Conservation (phyloP, 2,888 invertebrate species). For the Zaprionus obscuricornis region DNA sequence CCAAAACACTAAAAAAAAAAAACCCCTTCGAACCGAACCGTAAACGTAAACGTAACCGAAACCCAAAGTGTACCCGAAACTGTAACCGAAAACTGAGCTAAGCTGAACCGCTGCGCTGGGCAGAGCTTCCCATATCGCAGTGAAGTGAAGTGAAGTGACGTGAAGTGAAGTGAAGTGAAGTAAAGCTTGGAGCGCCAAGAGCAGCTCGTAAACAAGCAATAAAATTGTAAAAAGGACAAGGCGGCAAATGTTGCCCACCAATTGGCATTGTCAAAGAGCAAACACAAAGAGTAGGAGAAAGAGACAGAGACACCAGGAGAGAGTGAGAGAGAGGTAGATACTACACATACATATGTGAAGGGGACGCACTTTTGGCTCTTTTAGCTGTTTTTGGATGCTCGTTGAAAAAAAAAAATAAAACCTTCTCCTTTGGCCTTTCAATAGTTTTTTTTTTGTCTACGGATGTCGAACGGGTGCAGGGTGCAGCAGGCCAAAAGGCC, state of each 20-base stretch:
- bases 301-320: conserved; percentile 6
- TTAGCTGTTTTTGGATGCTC: too few species aligned
- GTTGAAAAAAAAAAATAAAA: too few species aligned
- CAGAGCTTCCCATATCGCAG: not conserved
- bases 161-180: conserved; percentile 32
- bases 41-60: not conserved
- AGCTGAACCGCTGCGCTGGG: not conserved
- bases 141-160: conserved; percentile 3
- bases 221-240: conserved; percentile 78
- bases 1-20: too few species aligned
- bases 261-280: conserved; percentile 68
- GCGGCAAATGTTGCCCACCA: conserved; percentile 64
- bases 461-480: too few species aligned
- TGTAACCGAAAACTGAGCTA: conserved; percentile 13
- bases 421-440: conserved; percentile 47
- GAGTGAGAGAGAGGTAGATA: conserved; percentile 6
- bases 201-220: conserved; percentile 78
- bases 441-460: conserved; percentile 56
- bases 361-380: conserved; percentile 41
- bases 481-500: conserved; percentile 30
- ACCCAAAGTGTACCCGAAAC: conserved; percentile 32
- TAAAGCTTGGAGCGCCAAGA: conserved; percentile 62
- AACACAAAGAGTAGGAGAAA: conserved; percentile 15
- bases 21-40: not conserved
- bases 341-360: not conserved